Base-by-base conservation (phyloP, 2,797 vertebrate genomes). In the Columba guinea region DNA sequence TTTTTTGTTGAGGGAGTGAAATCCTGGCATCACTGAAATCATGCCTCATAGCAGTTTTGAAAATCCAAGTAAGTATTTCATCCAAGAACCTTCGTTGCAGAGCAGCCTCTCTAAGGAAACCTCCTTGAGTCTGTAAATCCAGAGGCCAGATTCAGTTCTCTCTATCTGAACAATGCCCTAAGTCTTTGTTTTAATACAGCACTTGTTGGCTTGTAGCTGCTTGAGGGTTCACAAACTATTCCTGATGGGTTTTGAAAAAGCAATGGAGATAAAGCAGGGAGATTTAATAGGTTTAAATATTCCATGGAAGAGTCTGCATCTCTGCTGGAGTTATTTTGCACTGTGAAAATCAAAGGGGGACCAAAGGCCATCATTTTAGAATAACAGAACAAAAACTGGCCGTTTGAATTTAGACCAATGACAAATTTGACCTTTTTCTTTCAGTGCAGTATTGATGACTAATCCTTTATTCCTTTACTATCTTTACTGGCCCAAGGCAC, bases 391-490 rank as follows among this genome's bases (percentile, higher is more conserved):
- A 78, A 83, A 85, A 81, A 4, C 32, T 17, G 20, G 22, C 53
- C 68, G 75, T 92, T 85, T 92, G 64, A 37, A 87, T 93, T 94
- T 91, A 78, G 53, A 78, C 30, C 68, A 71, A 71, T 63, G 64
- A 93, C 73, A 89, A 85, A 85, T 83, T 34, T 78, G 75, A 89
- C 93, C 92, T 93, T 96, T 95, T 92, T 55, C 64, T 87, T 89
- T 83, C 10, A 2, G 16, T 75, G 34, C 53, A 34, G 14, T 93
- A 89, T 89, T 77, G 87, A 89, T 95, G 93, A 94, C 87, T 94
- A 95, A 95, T 89, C 84, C 82, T 87, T 93, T 93, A 88, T 23
- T 91, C 41, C 67, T 82, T 94, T 89, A 89, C 55, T 88, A 65
- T 71, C 84, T 87, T 89, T 87, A 80, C 55, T 78, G 78, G 90